Conservation (phyloP, 1,140 invertebrate genomes). For the Myzus persicae region DNA sequence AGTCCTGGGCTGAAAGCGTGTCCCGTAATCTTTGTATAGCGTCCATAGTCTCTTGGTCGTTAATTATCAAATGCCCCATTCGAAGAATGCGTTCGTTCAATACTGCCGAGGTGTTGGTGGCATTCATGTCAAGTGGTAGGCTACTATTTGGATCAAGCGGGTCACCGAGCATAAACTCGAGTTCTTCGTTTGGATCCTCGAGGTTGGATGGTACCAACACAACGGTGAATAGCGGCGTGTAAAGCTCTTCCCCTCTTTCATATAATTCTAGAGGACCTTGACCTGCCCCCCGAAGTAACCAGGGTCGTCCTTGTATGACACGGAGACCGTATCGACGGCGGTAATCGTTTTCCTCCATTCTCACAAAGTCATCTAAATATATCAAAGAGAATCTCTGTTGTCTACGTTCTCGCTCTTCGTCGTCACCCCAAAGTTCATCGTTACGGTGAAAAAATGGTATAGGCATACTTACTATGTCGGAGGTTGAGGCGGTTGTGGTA, state of each 20-base stretch:
- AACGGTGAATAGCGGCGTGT: not conserved
- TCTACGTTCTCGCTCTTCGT: not conserved
- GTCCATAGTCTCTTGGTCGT: not conserved
- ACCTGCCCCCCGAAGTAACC: not conserved
- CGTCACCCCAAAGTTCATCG: not conserved
- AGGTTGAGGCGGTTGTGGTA: not conserved
- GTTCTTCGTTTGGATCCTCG: not conserved
- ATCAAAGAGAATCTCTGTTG: not conserved
- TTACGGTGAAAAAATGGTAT: not conserved
- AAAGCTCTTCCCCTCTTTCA: not conserved
- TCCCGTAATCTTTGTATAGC: not conserved
- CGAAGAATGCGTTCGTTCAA: not conserved
- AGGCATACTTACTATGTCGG: not conserved
- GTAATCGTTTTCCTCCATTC: not conserved
- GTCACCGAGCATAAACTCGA: not conserved
- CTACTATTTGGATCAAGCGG: not conserved
- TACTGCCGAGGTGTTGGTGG: not conserved
- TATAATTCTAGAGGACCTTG: not conserved
- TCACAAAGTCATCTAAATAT: not conserved
- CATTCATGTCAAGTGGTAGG: not conserved
- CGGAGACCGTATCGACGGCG: not conserved
- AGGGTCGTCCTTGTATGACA: not conserved
- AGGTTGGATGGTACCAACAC: not conserved
- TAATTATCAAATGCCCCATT: not conserved
- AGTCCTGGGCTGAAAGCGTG: not conserved